Evolutionary conservation across 2,113 vertebrate species (phyloP).

Genomic region (Anguilla rostrata): DNA sequence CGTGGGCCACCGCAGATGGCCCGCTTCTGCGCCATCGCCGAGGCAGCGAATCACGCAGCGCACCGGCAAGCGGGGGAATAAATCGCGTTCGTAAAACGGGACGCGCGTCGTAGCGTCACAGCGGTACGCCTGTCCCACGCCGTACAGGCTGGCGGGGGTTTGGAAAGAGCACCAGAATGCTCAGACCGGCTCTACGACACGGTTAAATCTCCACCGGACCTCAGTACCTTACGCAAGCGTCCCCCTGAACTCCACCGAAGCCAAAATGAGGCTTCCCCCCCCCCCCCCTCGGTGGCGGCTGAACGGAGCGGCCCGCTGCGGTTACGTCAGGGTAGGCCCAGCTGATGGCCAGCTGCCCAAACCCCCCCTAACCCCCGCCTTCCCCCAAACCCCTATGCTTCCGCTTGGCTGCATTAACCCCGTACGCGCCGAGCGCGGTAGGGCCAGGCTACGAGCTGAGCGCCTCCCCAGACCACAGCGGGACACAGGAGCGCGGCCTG

Average conservation of each 20-base stretch:
- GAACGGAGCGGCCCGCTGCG: neutral
- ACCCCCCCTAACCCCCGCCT: neutral
- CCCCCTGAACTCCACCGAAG: neutral
- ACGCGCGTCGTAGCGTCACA: neutral
- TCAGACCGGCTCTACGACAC: neutral
- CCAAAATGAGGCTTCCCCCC: neutral
- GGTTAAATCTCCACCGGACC: neutral
- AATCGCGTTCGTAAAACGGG: neutral
- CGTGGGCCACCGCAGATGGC: neutral
- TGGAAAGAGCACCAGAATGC: neutral
- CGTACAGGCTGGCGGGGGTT: neutral
- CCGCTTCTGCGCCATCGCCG: neutral
- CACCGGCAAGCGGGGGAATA: neutral
- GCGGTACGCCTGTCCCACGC: neutral
- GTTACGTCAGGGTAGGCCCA: neutral
- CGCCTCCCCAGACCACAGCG: neutral
- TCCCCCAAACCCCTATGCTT: neutral
- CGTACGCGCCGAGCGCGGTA: neutral
- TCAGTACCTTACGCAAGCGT: neutral
- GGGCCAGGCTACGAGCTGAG: neutral
- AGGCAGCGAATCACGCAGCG: neutral
- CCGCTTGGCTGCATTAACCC: conserved; percentile 10
- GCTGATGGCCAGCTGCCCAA: neutral
- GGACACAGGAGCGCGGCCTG: neutral
- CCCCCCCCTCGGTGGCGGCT: neutral